Conservation (phyloP, 2,797 vertebrate genomes). For the Triplophysa yarkandensis region DNA sequence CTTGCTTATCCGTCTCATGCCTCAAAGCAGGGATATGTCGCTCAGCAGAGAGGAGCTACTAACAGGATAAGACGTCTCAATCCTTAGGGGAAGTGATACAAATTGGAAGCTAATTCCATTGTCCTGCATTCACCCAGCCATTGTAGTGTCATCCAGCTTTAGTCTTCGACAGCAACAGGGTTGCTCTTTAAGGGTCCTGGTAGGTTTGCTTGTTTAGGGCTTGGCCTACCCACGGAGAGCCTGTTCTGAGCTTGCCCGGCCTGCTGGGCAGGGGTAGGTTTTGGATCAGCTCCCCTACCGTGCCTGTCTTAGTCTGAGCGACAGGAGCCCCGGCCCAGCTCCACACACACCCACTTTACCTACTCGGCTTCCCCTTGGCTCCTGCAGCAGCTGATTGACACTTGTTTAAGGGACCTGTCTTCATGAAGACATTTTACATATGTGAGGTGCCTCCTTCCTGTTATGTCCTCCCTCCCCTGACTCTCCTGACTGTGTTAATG, state of each 20-base stretch:
- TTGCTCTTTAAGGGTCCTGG: conserved; percentile 50
- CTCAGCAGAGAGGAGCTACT: conserved; percentile 63
- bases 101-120: conserved; percentile 86
- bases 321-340: conserved; percentile 71
- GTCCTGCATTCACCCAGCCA: conserved; percentile 54
- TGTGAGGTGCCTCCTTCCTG: conserved; percentile 82
- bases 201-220: conserved; percentile 59
- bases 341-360: conserved; percentile 54
- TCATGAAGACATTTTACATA: conserved; percentile 87
- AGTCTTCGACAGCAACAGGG: conserved; percentile 53
- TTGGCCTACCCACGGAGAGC: conserved; percentile 48
- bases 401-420: conserved; percentile 78
- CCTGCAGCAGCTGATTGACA: conserved; percentile 87
- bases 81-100: conserved; percentile 81
- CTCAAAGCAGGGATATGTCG: conserved; percentile 73
- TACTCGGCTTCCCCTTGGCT: conserved; percentile 68
- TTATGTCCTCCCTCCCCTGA: conserved; percentile 79
- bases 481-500: conserved; percentile 70
- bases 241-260: conserved; percentile 44
- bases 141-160: conserved; percentile 66
- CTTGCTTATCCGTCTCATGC: conserved; percentile 77
- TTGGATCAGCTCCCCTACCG: conserved; percentile 69
- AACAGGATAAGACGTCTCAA: conserved; percentile 81
- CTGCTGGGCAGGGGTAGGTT: conserved; percentile 69
- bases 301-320: conserved; percentile 66